phyloP scores from a whole-genome alignment of 1,140 invertebrate species.

The Arctopsyche grandis region DNA sequence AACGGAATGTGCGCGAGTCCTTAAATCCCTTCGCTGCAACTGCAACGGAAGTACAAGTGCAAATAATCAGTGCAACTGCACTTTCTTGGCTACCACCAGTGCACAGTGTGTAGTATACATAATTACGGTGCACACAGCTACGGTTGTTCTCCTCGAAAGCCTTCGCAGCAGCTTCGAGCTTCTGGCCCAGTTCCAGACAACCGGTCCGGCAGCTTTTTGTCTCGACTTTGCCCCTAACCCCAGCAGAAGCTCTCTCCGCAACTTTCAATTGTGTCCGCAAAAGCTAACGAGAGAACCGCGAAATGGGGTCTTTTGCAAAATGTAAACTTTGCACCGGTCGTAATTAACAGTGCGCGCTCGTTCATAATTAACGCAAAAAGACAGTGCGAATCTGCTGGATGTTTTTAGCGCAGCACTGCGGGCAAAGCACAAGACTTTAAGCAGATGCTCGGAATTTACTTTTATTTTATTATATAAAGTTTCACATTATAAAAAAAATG shows the following conservation, averaged over 20 bases:
- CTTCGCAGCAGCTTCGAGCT: not conserved
- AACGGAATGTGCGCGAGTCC: not conserved
- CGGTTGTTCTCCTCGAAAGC: not conserved
- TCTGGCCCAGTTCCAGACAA: not conserved
- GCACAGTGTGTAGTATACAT: not conserved
- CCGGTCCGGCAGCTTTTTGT: not conserved
- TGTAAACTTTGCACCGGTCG: constrained; percentile 29
- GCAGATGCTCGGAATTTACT: too few species aligned
- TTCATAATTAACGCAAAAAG: constrained; percentile 8
- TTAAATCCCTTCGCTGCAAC: not conserved
- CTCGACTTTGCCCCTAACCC: too few species aligned
- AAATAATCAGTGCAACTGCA: constrained; percentile 30
- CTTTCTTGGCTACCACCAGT: not conserved
- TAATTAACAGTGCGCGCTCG: not conserved
- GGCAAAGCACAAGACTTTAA: too few species aligned
- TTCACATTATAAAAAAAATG: too few species aligned
- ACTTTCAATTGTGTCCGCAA: constrained; percentile 42
- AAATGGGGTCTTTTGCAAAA: constrained; percentile 29
- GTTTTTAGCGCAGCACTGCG: not conserved
- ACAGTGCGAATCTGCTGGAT: not conserved
- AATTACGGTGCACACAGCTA: not conserved
- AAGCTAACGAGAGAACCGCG: constrained; percentile 35
- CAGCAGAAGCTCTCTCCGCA: constrained; percentile 20
- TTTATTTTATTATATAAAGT: too few species aligned
- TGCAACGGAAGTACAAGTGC: not conserved